These are phyloP conservation scores for Drosophila recens DNA, from an alignment of 2,888 invertebrate genomes.

Conservation along the genomic window DNA sequence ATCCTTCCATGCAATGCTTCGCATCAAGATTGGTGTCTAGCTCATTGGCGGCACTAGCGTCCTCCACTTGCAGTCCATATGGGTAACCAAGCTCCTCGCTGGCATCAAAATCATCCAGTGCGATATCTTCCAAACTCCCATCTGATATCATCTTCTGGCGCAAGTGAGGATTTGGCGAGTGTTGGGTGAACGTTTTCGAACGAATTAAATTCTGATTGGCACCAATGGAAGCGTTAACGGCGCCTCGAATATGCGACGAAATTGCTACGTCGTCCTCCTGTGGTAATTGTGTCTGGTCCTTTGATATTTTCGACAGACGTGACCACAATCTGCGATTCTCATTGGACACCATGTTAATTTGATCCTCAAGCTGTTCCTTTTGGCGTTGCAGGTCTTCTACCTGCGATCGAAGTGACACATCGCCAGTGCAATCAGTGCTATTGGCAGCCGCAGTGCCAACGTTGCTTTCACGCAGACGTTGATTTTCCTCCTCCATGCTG, in stretches of 20 bases:
- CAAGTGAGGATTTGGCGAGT: constrained; percentile 87
- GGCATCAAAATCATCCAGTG: constrained; percentile 82
- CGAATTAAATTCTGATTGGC: constrained; percentile 85
- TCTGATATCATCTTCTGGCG: constrained; percentile 86
- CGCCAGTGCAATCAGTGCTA: constrained; percentile 22
- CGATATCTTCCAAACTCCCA: constrained; percentile 91
- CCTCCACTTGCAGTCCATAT: constrained; percentile 77
- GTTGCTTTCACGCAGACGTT: constrained; percentile 86
- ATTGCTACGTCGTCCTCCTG: constrained; percentile 34
- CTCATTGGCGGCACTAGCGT: constrained; percentile 81
- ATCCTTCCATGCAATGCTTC: constrained; percentile 88
- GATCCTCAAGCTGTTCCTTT: constrained; percentile 91
- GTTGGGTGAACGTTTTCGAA: constrained; percentile 90
- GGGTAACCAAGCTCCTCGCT: constrained; percentile 79
- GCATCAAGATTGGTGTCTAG: constrained; percentile 89
- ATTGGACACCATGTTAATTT: constrained; percentile 92
- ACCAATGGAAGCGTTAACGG: constrained; percentile 30
- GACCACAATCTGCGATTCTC: constrained; percentile 93
- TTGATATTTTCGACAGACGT: constrained; percentile 88
- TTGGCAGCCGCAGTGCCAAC: constrained; percentile 1
- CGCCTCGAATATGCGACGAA: not conserved
- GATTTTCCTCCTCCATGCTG: constrained; percentile 91
- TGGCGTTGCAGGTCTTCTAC: constrained; percentile 90
- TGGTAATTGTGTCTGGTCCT: constrained; percentile 85
- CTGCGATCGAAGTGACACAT: constrained; percentile 87